Conservation (phyloP, 92 coral and sea anemone species). For the Paragorgia papillata region DNA sequence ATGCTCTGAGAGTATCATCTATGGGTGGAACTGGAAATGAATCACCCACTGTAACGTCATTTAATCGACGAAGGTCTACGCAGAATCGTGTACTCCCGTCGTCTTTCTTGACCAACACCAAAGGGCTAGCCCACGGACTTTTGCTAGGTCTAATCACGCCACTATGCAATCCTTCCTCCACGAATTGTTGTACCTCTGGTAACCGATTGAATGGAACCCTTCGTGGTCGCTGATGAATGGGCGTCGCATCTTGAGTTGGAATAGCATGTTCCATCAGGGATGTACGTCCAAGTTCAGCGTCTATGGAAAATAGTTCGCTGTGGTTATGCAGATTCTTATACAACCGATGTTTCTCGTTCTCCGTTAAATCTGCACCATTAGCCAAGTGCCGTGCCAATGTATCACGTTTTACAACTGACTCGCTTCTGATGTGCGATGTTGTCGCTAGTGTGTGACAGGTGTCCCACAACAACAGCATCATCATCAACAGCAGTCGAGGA, state of each 20-base stretch:
- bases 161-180: neutral
- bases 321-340: constrained; percentile 11
- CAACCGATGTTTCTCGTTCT: neutral
- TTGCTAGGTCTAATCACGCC: constrained; percentile 24
- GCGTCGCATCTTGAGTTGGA: constrained; percentile 18
- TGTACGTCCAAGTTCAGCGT: constrained; percentile 15
- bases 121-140: constrained; percentile 26
- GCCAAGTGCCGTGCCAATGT: neutral
- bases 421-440: neutral
- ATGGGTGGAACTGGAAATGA: constrained; percentile 23
- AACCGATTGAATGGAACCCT: constrained; percentile 21
- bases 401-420: neutral
- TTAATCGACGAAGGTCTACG: constrained; percentile 13
- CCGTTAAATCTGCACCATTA: constrained; percentile 11
- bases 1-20: constrained; percentile 13
- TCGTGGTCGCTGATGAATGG: constrained; percentile 10
- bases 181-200: constrained; percentile 8
- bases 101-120: constrained; percentile 17
- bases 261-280: constrained; percentile 16
- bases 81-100: constrained; percentile 28
- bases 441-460: neutral
- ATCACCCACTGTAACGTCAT: constrained; percentile 28
- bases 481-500: neutral
- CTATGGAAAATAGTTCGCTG: constrained; percentile 15
- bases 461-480: constrained; percentile 9